phyloP scores from a whole-genome alignment of 1,140 invertebrate genomes.

The Phocides pigmalion region DNA sequence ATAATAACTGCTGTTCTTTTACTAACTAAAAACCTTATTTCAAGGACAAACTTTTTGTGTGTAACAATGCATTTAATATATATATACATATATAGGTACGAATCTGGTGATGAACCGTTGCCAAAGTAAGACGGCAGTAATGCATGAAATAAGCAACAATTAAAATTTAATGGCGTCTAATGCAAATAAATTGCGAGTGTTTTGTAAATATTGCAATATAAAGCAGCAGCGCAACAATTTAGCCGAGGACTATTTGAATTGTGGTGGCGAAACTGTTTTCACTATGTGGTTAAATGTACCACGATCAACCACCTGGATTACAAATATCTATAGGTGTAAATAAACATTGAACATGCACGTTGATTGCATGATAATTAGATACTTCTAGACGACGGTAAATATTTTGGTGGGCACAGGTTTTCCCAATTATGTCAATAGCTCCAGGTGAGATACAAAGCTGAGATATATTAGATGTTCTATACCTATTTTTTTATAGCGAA shows the following conservation, averaged over 20 bases:
- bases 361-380: too few relatives aligned
- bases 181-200: conserved; percentile 27
- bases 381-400: too few relatives aligned
- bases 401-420: too few relatives aligned
- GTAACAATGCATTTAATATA: too few relatives aligned
- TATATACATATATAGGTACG: too few relatives aligned
- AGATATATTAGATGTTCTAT: too few relatives aligned
- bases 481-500: too few relatives aligned
- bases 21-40: conserved; percentile 19
- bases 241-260: background rate
- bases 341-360: too few relatives aligned
- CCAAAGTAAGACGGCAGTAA: conserved; percentile 25
- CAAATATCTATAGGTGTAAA: too few relatives aligned
- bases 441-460: too few relatives aligned
- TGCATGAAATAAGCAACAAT: conserved; percentile 33
- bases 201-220: conserved; percentile 34
- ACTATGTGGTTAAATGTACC: background rate
- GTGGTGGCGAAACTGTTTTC: background rate
- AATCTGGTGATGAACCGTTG: conserved; percentile 20
- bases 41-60: conserved; percentile 10
- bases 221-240: conserved; percentile 1
- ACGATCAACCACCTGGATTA: too few relatives aligned
- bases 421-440: too few relatives aligned
- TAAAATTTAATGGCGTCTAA: conserved; percentile 32
- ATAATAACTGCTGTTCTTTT: background rate